Evolutionary conservation across 35 echinoderm and acorn worm species (phyloP).

Genomic region (Anneissia japonica): DNA sequence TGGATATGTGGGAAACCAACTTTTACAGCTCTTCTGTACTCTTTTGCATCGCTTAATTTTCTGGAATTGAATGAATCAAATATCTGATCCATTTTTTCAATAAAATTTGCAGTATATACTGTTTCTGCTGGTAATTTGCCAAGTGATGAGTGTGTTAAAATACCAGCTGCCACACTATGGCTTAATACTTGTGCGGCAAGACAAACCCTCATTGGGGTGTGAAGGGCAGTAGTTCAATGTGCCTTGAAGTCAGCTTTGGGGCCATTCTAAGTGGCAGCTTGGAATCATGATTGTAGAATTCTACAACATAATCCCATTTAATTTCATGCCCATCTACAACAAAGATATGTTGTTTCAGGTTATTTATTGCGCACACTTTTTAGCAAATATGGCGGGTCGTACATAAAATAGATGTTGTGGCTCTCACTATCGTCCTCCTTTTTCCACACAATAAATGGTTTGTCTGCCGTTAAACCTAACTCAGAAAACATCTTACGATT

Average conservation of each 20-base stretch:
- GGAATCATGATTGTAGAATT: not conserved
- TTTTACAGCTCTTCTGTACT: no score
- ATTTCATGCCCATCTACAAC: not conserved
- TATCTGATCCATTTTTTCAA: conserved; percentile 2
- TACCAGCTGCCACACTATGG: not conserved
- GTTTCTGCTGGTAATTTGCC: not conserved
- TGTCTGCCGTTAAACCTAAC: not conserved
- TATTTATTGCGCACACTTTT: not conserved
- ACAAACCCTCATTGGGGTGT: not conserved
- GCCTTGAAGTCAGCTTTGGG: not conserved
- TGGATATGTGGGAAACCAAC: no score
- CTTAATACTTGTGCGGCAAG: not conserved
- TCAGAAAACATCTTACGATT: not conserved
- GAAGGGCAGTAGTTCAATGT: not conserved
- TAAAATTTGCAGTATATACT: not conserved
- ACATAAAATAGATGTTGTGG: not conserved
- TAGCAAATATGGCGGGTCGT: not conserved
- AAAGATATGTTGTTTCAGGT: not conserved
- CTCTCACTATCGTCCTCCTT: not conserved
- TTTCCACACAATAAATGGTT: not conserved
- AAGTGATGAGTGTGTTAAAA: not conserved
- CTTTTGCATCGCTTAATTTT: no score
- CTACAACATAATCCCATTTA: not conserved
- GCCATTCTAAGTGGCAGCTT: not conserved
- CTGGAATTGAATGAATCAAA: not conserved